Base-by-base conservation (phyloP, 1,140 invertebrate genomes). In the Meteorus sp. region DNA sequence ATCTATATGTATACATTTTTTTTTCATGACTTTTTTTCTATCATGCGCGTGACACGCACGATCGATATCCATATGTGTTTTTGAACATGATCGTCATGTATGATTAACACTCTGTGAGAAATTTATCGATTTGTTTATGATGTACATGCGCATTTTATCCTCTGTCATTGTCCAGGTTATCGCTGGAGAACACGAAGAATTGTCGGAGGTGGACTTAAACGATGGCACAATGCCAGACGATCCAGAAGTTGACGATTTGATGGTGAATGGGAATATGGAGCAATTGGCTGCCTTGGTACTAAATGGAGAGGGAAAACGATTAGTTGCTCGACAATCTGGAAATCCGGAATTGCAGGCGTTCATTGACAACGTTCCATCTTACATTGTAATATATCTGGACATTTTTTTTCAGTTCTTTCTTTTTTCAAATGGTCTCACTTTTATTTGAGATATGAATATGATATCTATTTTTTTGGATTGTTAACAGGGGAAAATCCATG, bases 401-500 rank as follows among this genome's bases (percentile, higher is more conserved):
- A 19, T 51, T 29, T 15, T 51, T 19, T 15, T 7, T 48, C 20
- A 9, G 3, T 31, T 44, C 23, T 17, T 17, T 22, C 31, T 31
- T 20, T 6, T 51, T 8, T 52, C 3, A 8, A 47, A n/a, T n/a
- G n/a, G n/a, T n/a, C 19, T 43, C 37, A 15, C n/a, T 43, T 29
- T 7, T n/a, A n/a, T n/a, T n/a, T n/a, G n/a, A n/a, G n/a, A n/a
- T n/a, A n/a, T n/a, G n/a, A n/a, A n/a, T n/a, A n/a, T n/a, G n/a
- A n/a, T n/a, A n/a, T n/a, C n/a, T n/a, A n/a, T n/a, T n/a, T n/a
- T n/a, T n/a, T n/a, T n/a, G n/a, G n/a, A n/a, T n/a, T n/a, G n/a
- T n/a, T n/a, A n/a, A n/a, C 69, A 96, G 92, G 87, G 88, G 62
- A 95, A 95, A 84, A 96, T 96, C 57, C 86, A 89, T 62, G 85